phyloP scores from a whole-genome alignment of 35 echinoderm and acorn worm species.

The Hemicentrotus pulcherrimus region DNA sequence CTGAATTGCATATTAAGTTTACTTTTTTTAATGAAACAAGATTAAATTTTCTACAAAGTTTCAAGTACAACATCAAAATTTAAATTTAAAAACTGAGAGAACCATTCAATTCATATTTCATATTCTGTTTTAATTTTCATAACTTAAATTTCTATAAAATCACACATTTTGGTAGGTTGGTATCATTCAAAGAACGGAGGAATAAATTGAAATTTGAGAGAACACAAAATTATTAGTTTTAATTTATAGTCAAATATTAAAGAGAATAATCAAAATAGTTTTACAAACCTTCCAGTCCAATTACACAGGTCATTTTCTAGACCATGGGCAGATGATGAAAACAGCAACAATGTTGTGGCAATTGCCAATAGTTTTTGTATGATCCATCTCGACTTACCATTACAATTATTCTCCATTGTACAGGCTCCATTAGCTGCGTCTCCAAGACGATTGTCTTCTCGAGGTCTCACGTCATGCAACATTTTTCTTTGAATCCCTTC shows the following conservation, averaged over 20 bases:
- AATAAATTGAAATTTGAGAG: too few relatives aligned
- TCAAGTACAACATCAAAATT: too few relatives aligned
- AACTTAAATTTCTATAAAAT: too few relatives aligned
- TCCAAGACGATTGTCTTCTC: not conserved
- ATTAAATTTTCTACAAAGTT: too few relatives aligned
- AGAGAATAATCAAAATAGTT: not conserved
- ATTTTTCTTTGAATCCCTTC: not conserved
- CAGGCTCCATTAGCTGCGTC: not conserved
- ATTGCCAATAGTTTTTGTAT: not conserved
- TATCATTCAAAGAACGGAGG: too few relatives aligned
- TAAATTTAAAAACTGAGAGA: too few relatives aligned
- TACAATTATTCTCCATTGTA: not conserved
- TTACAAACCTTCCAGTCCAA: slow-evolving; percentile 27
- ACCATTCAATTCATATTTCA: too few relatives aligned
- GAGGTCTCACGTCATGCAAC: not conserved
- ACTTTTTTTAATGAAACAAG: too few relatives aligned
- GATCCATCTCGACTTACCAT: not conserved
- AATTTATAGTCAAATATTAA: not conserved
- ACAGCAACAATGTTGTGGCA: not conserved
- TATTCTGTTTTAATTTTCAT: too few relatives aligned
- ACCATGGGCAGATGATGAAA: not conserved
- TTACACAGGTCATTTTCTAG: not conserved
- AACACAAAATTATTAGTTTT: too few relatives aligned
- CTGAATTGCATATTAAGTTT: too few relatives aligned
- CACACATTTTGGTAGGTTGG: too few relatives aligned